Evolutionary conservation across 1,140 invertebrate species (phyloP), one percentile per base, ranked within the genome.

Genomic region (Mactra quadrangularis): DNA sequence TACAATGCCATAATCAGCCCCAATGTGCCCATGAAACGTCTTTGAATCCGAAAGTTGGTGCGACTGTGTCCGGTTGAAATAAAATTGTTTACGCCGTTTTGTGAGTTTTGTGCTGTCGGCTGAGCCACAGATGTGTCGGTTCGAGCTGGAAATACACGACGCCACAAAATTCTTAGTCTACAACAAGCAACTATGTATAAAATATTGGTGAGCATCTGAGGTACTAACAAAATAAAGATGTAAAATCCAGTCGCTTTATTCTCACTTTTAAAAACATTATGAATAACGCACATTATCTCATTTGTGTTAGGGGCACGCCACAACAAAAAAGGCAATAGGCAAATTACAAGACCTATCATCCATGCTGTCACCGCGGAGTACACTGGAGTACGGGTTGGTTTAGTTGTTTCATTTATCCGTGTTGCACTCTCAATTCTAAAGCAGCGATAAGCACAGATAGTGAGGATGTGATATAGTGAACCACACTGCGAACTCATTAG

Each of bases 381-480:
- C 4, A 70, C 11, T 31, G 66, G 45, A 1, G 15, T 6, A 15
- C 15, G 9, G 0, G 7, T 4, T 13, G 27, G 13, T 1, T n/a
- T 47, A 25, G 25, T 13, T 45, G 15, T 1, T 9, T 70, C 45
- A 2, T 22, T 25, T 19, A 53, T 53, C 7, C 13, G 50, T 9
- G 45, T 19, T n/a, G 66, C 2, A 27, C 17, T 70, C 11, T 64
- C 17, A 50, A 70, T 70, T 1, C 29, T 29, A 11, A 70, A n/a
- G 9, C 22, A 70, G 1, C 66, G 17, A 22, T 33, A 25, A 4
- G 45, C 22, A n/a, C 66, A 70, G n/a, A 70, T 70, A 0, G 35
- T 38, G n/a, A 53, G 22, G 1, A 70, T 53, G 7, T 70, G 66
- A 22, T 70, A 70, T 11, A 70, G 47, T 15, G 66, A 70, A 1